These are phyloP conservation scores for Pristionchus entomophagus DNA, from an alignment of 2,888 invertebrate species.

Conservation along the genomic window DNA sequence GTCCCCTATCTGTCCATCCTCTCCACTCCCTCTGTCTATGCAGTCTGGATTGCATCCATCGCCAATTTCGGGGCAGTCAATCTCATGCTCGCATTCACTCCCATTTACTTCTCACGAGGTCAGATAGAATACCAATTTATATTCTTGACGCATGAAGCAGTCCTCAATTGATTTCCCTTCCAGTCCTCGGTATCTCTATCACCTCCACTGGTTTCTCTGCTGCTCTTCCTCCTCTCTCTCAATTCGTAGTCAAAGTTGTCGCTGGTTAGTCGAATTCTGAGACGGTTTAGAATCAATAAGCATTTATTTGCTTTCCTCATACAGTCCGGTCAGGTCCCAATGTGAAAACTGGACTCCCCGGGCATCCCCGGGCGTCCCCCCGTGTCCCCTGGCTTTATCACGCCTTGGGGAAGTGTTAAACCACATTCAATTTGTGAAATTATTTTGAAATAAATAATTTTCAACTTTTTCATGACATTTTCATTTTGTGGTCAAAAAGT, in stretches of 20 bases:
- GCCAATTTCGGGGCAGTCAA: conserved; percentile 75
- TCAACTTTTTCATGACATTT: too few species aligned
- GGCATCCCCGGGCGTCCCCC: too few species aligned
- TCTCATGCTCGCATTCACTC: conserved; percentile 74
- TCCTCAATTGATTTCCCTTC: background rate
- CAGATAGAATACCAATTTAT: background rate
- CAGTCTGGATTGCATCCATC: conserved; percentile 73
- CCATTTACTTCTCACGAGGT: conserved; percentile 65
- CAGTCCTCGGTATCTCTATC: conserved; percentile 71
- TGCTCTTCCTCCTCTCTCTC: conserved; percentile 72
- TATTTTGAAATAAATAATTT: too few species aligned
- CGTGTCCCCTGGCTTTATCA: too few species aligned
- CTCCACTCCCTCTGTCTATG: conserved; percentile 72
- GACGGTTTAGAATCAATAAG: too few species aligned
- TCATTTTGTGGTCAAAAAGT: too few species aligned
- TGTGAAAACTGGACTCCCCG: too few species aligned
- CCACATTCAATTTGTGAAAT: too few species aligned
- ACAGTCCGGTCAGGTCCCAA: too few species aligned
- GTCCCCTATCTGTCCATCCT: conserved; percentile 70
- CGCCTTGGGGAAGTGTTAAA: too few species aligned
- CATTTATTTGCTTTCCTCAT: too few species aligned
- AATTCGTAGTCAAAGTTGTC: conserved; percentile 70
- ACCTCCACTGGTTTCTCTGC: conserved; percentile 72
- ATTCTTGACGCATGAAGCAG: too few species aligned
- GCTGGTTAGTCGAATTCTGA: conserved; percentile 58